These are phyloP conservation scores for Cecropterus lyciades DNA, from an alignment of 1,140 invertebrate species.

Conservation along the genomic window DNA sequence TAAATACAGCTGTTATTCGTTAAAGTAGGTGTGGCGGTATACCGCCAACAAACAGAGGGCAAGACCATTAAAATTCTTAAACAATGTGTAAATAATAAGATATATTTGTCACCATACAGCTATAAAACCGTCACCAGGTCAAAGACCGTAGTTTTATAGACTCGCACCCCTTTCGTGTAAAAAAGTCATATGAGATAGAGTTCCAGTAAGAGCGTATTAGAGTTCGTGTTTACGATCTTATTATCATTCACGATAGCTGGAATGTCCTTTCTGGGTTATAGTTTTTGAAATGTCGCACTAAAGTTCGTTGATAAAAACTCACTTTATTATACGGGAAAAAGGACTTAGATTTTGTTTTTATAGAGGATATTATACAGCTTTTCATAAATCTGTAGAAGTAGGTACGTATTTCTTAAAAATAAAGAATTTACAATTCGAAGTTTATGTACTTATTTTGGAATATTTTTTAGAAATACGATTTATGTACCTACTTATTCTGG, in stretches of 20 bases:
- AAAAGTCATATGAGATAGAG: conserved; percentile 58
- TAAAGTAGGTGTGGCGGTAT: too few relatives aligned
- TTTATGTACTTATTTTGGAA: too few relatives aligned
- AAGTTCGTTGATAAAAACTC: conserved; percentile 6
- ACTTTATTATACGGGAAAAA: not conserved
- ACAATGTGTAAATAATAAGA: conserved; percentile 1
- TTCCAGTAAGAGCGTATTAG: conserved; percentile 65
- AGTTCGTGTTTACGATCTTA: conserved; percentile 63
- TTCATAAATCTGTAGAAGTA: too few relatives aligned
- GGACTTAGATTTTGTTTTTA: not conserved
- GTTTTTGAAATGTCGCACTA: conserved; percentile 20
- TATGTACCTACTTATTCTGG: too few relatives aligned
- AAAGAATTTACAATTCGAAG: too few relatives aligned
- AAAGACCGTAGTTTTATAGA: conserved; percentile 64
- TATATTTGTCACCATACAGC: conserved; percentile 66
- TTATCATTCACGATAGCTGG: conserved; percentile 52
- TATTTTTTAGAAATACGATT: too few relatives aligned
- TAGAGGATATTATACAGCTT: too few relatives aligned
- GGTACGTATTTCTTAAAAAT: too few relatives aligned
- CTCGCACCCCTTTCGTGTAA: conserved; percentile 67
- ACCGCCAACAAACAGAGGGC: too few relatives aligned
- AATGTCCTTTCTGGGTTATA: conserved; percentile 29
- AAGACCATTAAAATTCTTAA: not conserved
- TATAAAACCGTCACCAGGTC: conserved; percentile 71
- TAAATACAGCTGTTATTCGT: too few relatives aligned